Percentiles rank a stretch among this genome's conserved stretches.
Evolutionary conservation across 2,797 vertebrate genomes (phyloP).

Genomic region (Ciconia nigra): DNA sequence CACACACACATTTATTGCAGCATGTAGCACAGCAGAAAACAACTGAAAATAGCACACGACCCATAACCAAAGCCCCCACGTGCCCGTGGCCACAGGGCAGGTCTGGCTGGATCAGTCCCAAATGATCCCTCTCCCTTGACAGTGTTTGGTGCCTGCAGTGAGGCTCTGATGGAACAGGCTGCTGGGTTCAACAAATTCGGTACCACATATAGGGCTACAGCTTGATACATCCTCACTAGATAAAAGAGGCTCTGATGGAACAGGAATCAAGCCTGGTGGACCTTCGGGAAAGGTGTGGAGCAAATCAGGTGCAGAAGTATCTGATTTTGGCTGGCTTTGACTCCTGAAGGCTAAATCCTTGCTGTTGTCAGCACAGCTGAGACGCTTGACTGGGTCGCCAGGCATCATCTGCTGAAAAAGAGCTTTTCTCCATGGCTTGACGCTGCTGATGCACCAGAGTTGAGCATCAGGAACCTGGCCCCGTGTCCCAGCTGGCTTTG

Average conservation of each 20-base stretch:
- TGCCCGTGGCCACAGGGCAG: background rate
- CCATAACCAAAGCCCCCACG: background rate
- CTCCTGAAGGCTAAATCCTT: background rate
- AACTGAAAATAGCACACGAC: background rate
- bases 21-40: background rate
- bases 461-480: background rate
- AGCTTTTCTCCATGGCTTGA: background rate
- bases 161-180: background rate
- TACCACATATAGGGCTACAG: no score
- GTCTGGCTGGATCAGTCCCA: background rate
- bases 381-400: background rate
- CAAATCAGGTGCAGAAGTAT: background rate
- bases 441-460: background rate
- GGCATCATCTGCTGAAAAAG: background rate
- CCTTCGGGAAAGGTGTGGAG: background rate
- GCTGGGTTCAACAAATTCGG: background rate
- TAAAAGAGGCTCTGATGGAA: background rate
- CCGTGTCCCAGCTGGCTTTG: background rate
- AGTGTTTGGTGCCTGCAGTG: background rate
- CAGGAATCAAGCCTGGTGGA: background rate
- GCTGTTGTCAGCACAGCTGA: constrained; percentile 25
- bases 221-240: no score
- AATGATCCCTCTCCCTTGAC: background rate
- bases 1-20: background rate
- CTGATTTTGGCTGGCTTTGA: background rate